phyloP scores from a whole-genome alignment of 2,888 invertebrate genomes.

The Rhimphoctona megacephalus region DNA sequence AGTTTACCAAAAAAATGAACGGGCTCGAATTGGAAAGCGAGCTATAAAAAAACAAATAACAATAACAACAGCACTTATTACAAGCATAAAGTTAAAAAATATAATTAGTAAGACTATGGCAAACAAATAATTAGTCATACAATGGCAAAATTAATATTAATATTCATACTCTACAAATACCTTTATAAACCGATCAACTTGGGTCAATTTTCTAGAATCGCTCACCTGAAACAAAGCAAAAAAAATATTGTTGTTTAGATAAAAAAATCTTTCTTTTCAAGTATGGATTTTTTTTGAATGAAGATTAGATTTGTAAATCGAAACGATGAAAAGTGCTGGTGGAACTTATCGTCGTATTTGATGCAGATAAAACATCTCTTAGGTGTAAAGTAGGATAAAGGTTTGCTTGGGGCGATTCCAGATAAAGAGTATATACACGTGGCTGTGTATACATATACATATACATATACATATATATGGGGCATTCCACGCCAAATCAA shows the following conservation, averaged over 20 bases:
- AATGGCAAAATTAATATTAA: too few species aligned
- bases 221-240: conserved; percentile 67
- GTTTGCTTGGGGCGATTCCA: conserved; percentile 62
- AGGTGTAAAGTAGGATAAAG: conserved; percentile 70
- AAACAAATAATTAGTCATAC: not conserved
- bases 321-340: conserved; percentile 30
- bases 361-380: conserved; percentile 69
- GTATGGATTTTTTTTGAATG: conserved; percentile 36
- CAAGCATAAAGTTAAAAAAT: not conserved
- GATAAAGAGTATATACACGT: conserved; percentile 58
- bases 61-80: not conserved
- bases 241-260: conserved; percentile 33
- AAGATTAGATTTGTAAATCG: conserved; percentile 49
- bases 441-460: not conserved
- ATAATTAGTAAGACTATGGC: not conserved
- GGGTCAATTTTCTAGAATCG: not conserved
- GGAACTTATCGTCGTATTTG: conserved; percentile 51
- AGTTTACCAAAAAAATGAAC: not conserved
- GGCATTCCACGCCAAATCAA: too few species aligned
- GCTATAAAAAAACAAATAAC: conserved; percentile 13
- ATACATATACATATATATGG: not conserved
- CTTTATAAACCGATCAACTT: not conserved
- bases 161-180: conserved; percentile 17
- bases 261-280: conserved; percentile 7
- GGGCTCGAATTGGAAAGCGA: conserved; percentile 7